Evolutionary conservation across 2,797 vertebrate genomes (phyloP).

Genomic region (Poecilia velifera): DNA sequence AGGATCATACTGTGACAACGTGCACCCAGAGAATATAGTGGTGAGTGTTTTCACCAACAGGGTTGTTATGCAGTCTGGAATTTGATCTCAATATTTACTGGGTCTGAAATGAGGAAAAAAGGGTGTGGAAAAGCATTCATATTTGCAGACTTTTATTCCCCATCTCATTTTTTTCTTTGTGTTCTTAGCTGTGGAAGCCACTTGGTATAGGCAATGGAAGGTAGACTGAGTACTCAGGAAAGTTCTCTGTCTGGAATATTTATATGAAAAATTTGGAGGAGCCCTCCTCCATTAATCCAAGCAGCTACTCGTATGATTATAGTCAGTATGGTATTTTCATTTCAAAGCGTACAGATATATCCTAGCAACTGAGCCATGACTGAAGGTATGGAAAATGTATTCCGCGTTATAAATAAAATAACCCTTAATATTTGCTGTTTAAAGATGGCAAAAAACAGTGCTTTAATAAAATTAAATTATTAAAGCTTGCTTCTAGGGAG

Average conservation of each 20-base stretch:
- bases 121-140: neutral
- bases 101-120: neutral
- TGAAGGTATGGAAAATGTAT: slow-evolving; percentile 13
- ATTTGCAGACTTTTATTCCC: neutral
- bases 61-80: neutral
- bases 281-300: neutral
- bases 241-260: neutral
- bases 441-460: slow-evolving; percentile 3
- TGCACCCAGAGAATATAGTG: slow-evolving; percentile 91
- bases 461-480: neutral
- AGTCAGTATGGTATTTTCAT: neutral
- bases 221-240: neutral
- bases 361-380: slow-evolving; percentile 10
- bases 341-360: slow-evolving; percentile 7
- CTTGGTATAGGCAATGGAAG: neutral
- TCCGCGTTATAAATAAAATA: slow-evolving; percentile 10
- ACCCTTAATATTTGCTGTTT: slow-evolving; percentile 12
- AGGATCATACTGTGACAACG: slow-evolving; percentile 96
- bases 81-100: neutral
- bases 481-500: neutral
- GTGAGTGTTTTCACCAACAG: slow-evolving; percentile 77
- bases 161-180: neutral
- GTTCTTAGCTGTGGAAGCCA: neutral
- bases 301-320: neutral
- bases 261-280: neutral